A percentile compares a stretch with the other conserved stretches of the same genome.
Conservation (phyloP, 2,797 vertebrate genomes). For the Macropodus opercularis region DNA sequence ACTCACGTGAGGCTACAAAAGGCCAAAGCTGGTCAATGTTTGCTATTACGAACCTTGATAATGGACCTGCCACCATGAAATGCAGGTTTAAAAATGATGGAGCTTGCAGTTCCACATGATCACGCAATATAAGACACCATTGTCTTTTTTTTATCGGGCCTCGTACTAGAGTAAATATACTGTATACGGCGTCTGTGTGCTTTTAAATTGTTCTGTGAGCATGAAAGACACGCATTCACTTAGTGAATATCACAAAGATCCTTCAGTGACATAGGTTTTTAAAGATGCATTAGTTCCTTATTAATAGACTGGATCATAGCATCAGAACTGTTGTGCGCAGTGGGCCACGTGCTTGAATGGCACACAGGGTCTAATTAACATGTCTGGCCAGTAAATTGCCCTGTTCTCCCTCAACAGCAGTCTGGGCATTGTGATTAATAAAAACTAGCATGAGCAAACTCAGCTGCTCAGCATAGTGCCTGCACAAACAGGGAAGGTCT, state of each 20-base stretch:
- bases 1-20: conserved; percentile 14
- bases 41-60: conserved; percentile 3
- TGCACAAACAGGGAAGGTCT: conserved; percentile 45
- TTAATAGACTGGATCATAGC: conserved; percentile 28
- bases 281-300: conserved; percentile 9
- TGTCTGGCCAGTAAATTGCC: conserved; percentile 65
- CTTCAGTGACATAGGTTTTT: too few species aligned
- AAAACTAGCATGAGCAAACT: conserved; percentile 44
- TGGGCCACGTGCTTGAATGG: conserved; percentile 49
- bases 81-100: conserved; percentile 27
- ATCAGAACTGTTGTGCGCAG: conserved; percentile 40
- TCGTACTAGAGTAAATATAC: too few species aligned
- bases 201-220: too few species aligned
- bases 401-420: conserved; percentile 58
- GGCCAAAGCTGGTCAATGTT: conserved; percentile 14
- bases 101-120: neutral
- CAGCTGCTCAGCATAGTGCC: conserved; percentile 41
- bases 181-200: too few species aligned
- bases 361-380: conserved; percentile 63
- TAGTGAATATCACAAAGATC: too few species aligned
- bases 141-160: too few species aligned
- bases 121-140: neutral
- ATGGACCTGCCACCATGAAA: conserved; percentile 14
- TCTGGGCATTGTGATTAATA: conserved; percentile 34
- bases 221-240: too few species aligned